phyloP scores from a whole-genome alignment of 2,888 invertebrate genomes.

The Argyra leucocephala region DNA sequence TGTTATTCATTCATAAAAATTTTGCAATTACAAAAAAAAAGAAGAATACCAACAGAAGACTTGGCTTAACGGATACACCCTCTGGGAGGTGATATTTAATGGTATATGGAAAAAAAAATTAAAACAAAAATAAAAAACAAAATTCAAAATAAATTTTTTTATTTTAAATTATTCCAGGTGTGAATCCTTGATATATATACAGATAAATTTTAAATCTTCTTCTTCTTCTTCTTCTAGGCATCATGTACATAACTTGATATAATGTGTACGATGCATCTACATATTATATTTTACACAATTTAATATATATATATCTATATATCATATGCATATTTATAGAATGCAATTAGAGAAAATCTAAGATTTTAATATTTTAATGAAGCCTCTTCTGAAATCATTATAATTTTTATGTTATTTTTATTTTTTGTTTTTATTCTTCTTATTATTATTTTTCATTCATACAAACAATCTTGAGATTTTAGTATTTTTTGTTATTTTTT shows the following conservation, averaged over 20 bases:
- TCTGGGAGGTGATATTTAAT: background rate
- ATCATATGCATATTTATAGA: background rate
- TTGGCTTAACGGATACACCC: background rate
- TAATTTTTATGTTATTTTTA: background rate
- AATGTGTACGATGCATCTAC: no score
- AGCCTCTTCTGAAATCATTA: background rate
- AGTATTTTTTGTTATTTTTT: no score
- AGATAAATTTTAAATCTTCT: no score
- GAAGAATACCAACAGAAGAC: background rate
- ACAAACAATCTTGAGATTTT: background rate
- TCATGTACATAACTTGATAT: no score
- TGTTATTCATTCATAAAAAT: background rate
- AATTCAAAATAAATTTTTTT: background rate
- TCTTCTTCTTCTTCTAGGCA: no score
- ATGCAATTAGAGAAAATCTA: slow-evolving; percentile 1
- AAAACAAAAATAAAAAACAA: background rate
- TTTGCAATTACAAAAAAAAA: background rate
- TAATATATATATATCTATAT: background rate
- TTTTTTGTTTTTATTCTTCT: background rate
- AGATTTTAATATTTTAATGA: slow-evolving; percentile 1
- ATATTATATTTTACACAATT: no score
- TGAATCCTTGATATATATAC: background rate
- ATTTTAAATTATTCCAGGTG: slow-evolving; percentile 1
- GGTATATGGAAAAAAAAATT: background rate
- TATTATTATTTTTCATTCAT: background rate